phyloP scores from a whole-genome alignment of 1,140 invertebrate species.

The fruit fly (Drosophila melanogaster) region Release_6_plus_ISO1_MT NC_004354.4:9172501-9173000 shows the following conservation, averaged over 20 bases:
- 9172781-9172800: slow-evolving; percentile 45
- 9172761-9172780: slow-evolving; percentile 25
- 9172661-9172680: slow-evolving; percentile 62
- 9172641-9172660: slow-evolving; percentile 24
- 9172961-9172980: slow-evolving; percentile 9
- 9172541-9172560: slow-evolving; percentile 7
- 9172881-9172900: slow-evolving; percentile 46
- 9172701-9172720: slow-evolving; percentile 48
- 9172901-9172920: slow-evolving; percentile 57
- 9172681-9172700: slow-evolving; percentile 45
- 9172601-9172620: slow-evolving; percentile 19
- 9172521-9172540: slow-evolving; percentile 13
- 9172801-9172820: slow-evolving; percentile 57
- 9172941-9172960: slow-evolving; percentile 22
- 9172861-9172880: slow-evolving; percentile 79
- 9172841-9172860: slow-evolving; percentile 52
- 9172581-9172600: slow-evolving; percentile 23
- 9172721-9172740: slow-evolving; percentile 57
- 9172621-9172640: slow-evolving; percentile 13
- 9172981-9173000: slow-evolving; percentile 19
- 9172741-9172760: slow-evolving; percentile 33
- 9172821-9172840: slow-evolving; percentile 18
- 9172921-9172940: slow-evolving; percentile 25
- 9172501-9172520: slow-evolving; percentile 16
- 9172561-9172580: not conserved